Evolutionary conservation across 2,797 vertebrate genomes (phyloP), one percentile per base, ranked within the genome.

Genomic region (Megaceryle alcyon): DNA sequence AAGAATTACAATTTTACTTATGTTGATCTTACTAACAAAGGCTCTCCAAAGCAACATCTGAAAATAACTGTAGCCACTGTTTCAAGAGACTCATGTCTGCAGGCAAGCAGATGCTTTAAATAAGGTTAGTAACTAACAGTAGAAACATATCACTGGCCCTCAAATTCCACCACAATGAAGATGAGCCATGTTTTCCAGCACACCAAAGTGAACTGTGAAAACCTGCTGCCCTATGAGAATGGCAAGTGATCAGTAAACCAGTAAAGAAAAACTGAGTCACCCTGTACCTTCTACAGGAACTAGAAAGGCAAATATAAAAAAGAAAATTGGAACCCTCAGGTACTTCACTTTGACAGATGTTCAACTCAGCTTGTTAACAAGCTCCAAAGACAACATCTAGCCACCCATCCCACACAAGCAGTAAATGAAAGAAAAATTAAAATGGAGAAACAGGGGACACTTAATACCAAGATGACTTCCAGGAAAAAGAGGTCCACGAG

Each of bases 231-330:
- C 6, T 25, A 14, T 5, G 46, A 71, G 12, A 70, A 35, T 13
- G 61, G 31, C 75, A 90, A 88, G 59, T 18, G 54, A 96, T 71
- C 78, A 94, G 84, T 28, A 91, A 94, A 83, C 51, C 54, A 39
- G 60, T 81, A 86, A 73, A 96, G 96, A 96, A 95, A 93, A 92
- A 72, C 43, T 96, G 95, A 97, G 83, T 96, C 97, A 97, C 51
- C 15, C 1, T 22, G 26, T 35, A 51, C 48, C 48, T 94, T 92
- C 96, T 92, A 92, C 78, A 96, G 85, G 53, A 94, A 90, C 57
- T 86, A 59, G 61, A 94, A 89, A 95, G 72, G 61, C 41, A 94
- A 85, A n/a, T 12, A 65, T 14, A 14, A 49, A 51, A 65, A 86
- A 23, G 48, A 89, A 85, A 81, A 68, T 1, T 63, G 76, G 41